These are phyloP conservation scores for Numenius phaeopus DNA, from an alignment of 2,797 vertebrate genomes.

Conservation along the genomic window DNA sequence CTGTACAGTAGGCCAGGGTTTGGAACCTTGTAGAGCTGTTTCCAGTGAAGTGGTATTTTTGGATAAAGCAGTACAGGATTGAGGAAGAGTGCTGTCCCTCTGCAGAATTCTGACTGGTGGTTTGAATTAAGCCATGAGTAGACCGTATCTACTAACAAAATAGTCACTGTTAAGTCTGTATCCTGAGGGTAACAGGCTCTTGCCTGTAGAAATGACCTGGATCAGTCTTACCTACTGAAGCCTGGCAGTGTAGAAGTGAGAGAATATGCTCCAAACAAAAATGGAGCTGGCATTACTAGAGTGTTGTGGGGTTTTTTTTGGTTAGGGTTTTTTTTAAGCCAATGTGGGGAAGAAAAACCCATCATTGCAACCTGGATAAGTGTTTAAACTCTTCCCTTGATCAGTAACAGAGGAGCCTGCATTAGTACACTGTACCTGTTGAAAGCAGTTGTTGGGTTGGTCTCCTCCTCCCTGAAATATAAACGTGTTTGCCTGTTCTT, in stretches of 20 bases:
- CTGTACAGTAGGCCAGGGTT: background rate
- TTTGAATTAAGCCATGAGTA: background rate
- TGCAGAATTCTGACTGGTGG: background rate
- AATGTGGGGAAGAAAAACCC: background rate
- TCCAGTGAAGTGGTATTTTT: background rate
- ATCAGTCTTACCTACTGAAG: background rate
- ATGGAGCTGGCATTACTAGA: background rate
- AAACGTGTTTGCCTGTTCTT: background rate
- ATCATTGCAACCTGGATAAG: fast-evolving
- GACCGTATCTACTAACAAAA: background rate
- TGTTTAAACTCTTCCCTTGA: background rate
- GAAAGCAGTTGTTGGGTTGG: background rate
- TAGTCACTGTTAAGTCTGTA: background rate
- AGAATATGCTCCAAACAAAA: background rate
- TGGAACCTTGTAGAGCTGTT: background rate
- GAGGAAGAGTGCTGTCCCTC: background rate
- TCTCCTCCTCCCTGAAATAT: background rate
- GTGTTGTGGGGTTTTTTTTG: background rate
- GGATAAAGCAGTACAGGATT: background rate
- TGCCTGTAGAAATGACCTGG: background rate
- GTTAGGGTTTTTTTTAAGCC: background rate
- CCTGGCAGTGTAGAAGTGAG: background rate
- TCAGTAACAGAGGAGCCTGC: background rate
- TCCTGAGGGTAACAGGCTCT: background rate
- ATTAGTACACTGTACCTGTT: background rate